Base-by-base conservation (phyloP, 2,888 invertebrate species). In the Kuschelorhynchus macadamiae region DNA sequence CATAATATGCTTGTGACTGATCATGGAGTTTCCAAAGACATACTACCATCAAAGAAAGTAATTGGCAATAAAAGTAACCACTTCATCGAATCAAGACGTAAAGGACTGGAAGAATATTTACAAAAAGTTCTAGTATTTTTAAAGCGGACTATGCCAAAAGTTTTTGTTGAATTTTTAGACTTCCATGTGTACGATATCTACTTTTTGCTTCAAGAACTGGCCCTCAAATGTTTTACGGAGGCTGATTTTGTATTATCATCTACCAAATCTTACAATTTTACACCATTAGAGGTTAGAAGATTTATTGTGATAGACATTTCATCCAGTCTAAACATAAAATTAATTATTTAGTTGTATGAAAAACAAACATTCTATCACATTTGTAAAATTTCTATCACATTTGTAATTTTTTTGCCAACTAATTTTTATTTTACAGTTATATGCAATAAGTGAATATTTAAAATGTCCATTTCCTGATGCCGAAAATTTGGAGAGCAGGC, bases 11-110 rank as follows among this genome's bases (percentile, higher is more conserved):
- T 97, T n/a, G 91, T 94, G 0, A 82, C 87, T 1, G 92, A 93
- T 76, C 92, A 93, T 83, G 92, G 93, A 53, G 89, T 95, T 2
- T 90, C 92, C 5, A 94, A 92, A 80, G 94, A 94, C 77, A 86
- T 95, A 66, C 84, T 98, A 12, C 98, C 98, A 9, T 96, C 96
- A 0, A 98, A 98, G 83, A 97, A 96, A 85, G 87, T 95, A 2
- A 91, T 97, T 76, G 92, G 97, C 0, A 97, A 96, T 80, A 94
- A 93, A 82, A 93, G 93, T 71, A 93, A 94, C 0, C 87, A 89
- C 61, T 98, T 98, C 81, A 87, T 98, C 1, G 93, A 94, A 79
- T 92, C 91, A 77, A 88, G 97, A 57, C 89, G 93, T 66, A 87
- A 88, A 71, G 94, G 91, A 12, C 85, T 98, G 39, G 92, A 95